phyloP scores from a whole-genome alignment of 2,888 invertebrate genomes.

The Pemphredon lugubris region DNA sequence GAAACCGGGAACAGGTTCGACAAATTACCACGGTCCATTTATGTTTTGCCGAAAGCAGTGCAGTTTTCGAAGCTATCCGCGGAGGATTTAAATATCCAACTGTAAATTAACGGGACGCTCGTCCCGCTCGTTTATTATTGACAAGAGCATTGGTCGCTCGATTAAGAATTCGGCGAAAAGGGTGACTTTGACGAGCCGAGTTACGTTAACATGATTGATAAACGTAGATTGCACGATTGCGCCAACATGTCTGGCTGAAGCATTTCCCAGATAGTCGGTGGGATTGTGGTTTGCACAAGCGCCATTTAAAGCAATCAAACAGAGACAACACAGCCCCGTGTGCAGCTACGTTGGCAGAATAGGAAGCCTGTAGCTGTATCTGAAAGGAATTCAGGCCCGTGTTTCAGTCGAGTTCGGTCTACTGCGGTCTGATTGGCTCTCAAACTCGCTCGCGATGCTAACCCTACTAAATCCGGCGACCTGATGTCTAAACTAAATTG shows the following conservation, averaged over 20 bases:
- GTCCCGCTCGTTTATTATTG: too few relatives aligned
- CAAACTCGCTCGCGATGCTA: slow-evolving; percentile 33
- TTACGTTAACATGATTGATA: slow-evolving; percentile 44
- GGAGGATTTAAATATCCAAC: too few relatives aligned
- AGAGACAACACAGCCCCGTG: slow-evolving; percentile 42
- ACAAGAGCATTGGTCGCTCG: too few relatives aligned
- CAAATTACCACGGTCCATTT: too few relatives aligned
- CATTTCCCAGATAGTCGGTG: slow-evolving; percentile 58
- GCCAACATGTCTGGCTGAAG: slow-evolving; percentile 57
- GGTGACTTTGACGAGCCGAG: slow-evolving; percentile 33
- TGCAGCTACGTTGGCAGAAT: slow-evolving; percentile 41
- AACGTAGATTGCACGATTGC: slow-evolving; percentile 43
- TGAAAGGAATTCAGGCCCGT: slow-evolving; percentile 57
- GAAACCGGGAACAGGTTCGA: too few relatives aligned
- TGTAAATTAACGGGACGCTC: too few relatives aligned
- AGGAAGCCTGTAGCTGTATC: slow-evolving; percentile 41
- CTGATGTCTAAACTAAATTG: slow-evolving; percentile 21
- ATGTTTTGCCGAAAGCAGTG: too few relatives aligned
- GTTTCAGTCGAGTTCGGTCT: slow-evolving; percentile 47
- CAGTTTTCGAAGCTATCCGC: too few relatives aligned
- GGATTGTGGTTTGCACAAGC: slow-evolving; percentile 58
- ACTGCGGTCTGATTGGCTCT: slow-evolving; percentile 49
- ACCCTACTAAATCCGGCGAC: slow-evolving; percentile 49
- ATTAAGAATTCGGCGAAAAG: too few relatives aligned
- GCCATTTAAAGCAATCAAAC: slow-evolving; percentile 62